Evolutionary conservation across 2,888 invertebrate species (phyloP), one percentile per base, ranked within the genome.

Genomic region (Parnassius glacialis): DNA sequence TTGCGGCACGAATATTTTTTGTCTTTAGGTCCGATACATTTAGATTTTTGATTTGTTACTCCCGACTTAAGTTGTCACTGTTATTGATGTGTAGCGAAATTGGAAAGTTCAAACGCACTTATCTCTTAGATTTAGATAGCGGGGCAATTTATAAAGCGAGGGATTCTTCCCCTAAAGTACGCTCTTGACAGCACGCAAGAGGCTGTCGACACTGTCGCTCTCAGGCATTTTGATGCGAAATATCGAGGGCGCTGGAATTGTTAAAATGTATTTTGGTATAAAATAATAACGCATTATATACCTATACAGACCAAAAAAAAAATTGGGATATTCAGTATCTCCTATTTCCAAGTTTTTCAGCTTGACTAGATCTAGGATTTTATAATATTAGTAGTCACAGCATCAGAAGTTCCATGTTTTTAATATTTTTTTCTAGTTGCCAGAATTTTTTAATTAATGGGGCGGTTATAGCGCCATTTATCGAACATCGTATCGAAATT

Each of bases 81-180:
- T 89, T 90, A 90, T 90, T 91, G 90, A 91, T 91, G 90, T 89
- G 90, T 88, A 81, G 85, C 87, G 84, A 87, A 90, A 91, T 91
- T 90, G 90, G 90, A 90, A 90, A 90, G 90, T 90, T 90, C 86
- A 88, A 86, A 78, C 81, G 83, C 83, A 84, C 86, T 90, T 90
- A 89, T 90, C 89, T 88, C 81, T 80, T 79, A 89, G 89, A 90
- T 90, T 88, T 87, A 90, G 88, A 90, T 90, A 89, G 88, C 89
- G 72, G 79, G 84, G 86, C 90, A 88, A 91, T 90, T 90, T 90
- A 90, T 90, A 90, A 89, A 84, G 84, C 81, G 80, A 79, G 83
- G 81, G 80, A 79, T 81, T 79, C 81, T 80, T 80, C 84, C 89
- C 88, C 85, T 74, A 80, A 84, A 86, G 83, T 83, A 80, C 81